Conservation (phyloP, 2,888 invertebrate species). For the Linyphia triangularis region DNA sequence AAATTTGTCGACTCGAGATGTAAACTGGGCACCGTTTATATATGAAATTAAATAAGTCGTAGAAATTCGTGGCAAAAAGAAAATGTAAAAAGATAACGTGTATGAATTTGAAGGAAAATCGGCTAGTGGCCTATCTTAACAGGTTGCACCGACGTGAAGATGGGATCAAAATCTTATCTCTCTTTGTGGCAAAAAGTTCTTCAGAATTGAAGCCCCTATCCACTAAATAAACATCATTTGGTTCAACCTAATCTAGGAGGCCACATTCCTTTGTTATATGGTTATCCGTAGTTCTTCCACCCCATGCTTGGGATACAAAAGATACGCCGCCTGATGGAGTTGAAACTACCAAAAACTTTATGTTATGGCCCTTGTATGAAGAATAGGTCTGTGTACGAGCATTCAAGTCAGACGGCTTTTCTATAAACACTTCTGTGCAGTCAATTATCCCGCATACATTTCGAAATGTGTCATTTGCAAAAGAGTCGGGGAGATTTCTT, state of each 20-base stretch:
- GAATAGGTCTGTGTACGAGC: background rate
- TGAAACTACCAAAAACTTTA: background rate
- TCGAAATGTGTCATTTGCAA: background rate
- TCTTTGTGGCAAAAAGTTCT: background rate
- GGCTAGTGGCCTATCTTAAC: too few relatives aligned
- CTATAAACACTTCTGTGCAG: background rate
- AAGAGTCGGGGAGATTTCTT: background rate
- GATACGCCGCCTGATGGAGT: background rate
- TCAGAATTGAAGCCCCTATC: background rate
- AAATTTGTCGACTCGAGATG: too few relatives aligned
- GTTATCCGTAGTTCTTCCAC: background rate
- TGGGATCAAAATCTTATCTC: background rate
- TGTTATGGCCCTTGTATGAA: background rate
- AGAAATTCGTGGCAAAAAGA: too few relatives aligned
- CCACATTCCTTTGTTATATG: background rate
- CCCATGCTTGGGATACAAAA: background rate
- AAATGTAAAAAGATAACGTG: too few relatives aligned
- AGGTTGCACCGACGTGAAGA: too few relatives aligned
- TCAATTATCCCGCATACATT: background rate
- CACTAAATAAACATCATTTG: background rate
- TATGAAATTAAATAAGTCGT: too few relatives aligned
- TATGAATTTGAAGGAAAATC: too few relatives aligned
- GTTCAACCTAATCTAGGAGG: background rate
- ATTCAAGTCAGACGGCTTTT: background rate
- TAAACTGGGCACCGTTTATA: too few relatives aligned